Evolutionary conservation across 2,797 vertebrate species (phyloP), one percentile per base, ranked within the genome.

Genomic region (Enteromius radiatus): DNA sequence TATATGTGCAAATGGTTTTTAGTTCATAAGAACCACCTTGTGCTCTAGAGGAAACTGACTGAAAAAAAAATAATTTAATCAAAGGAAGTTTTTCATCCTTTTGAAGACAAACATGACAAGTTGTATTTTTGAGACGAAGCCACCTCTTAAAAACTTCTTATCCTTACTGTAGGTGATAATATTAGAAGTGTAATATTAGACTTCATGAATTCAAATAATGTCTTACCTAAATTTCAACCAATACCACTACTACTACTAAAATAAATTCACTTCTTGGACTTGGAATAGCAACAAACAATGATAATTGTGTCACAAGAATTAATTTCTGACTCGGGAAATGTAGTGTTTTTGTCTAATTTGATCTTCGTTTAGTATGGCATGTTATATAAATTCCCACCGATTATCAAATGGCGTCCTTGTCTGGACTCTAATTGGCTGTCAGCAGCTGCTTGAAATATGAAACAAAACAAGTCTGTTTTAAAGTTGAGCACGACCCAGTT

Each of bases 321-420:
- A 84, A 87, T 84, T 47, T 65, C 79, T 70, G 15, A 56, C 33
- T 70, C 38, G 68, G 54, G 65, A 61, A 61, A 83, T 84, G n/a
- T 41, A 63, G 10, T 78, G 79, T 26, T 87, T 87, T 84, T 56
- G 76, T 67, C 61, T 64, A 89, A 88, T 89, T 36, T 38, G 11
- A 79, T 86, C 63, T 84, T 84, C 89, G 89, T 88, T 77, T 86
- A 87, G 86, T 73, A 84, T 61, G 54, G 75, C 78, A 81, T 88
- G 85, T 47, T 88, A 84, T 61, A 21, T 80, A 14, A 59, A 88
- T 89, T 83, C 78, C 76, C 15, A 47, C 52, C 45, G 75, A 63
- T 80, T 64, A 41, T 86, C 61, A 80, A 81, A 68, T 84, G 69
- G 36, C 52, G 76, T 79, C 86, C 49, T 63, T 61, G n/a, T 45